Percentiles rank a stretch among this genome's conserved stretches.
Conservation (phyloP, 1,140 invertebrate genomes). For the Eubasilissa regina region DNA sequence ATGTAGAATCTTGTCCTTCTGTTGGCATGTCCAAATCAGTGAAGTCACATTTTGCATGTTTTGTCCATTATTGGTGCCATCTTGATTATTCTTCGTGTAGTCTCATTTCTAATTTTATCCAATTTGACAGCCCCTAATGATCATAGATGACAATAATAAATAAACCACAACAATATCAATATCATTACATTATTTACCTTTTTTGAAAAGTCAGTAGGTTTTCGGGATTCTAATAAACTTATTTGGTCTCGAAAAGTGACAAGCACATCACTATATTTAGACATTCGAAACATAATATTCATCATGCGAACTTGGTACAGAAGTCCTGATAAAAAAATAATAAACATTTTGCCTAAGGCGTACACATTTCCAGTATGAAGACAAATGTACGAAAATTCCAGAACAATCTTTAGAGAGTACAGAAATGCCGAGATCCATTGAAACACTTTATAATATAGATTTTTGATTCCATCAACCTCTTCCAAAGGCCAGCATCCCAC, state of each 20-base stretch:
- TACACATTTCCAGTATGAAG: conserved; percentile 30
- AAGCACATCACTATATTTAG: not conserved
- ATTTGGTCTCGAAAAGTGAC: conserved; percentile 37
- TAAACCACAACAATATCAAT: no score
- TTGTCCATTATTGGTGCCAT: no score
- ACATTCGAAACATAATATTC: conserved; percentile 34
- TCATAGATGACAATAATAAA: no score
- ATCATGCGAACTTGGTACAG: conserved; percentile 43
- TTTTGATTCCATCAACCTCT: not conserved
- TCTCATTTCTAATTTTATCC: no score
- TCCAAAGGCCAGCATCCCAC: conserved; percentile 43
- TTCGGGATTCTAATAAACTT: conserved; percentile 1
- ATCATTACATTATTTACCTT: conserved; percentile 22
- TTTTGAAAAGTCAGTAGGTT: conserved; percentile 8
- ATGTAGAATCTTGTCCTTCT: no score
- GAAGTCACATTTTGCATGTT: no score
- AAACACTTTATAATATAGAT: conserved; percentile 14
- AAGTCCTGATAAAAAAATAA: conserved; percentile 42
- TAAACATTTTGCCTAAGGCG: conserved; percentile 46
- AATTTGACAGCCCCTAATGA: no score
- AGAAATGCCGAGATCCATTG: not conserved
- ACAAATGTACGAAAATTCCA: conserved; percentile 43
- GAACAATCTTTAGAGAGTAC: conserved; percentile 34
- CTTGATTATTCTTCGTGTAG: no score
- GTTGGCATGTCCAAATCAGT: no score